A percentile compares a stretch with the other conserved stretches of the same genome.
phyloP scores from a whole-genome alignment of 1,140 invertebrate genomes.

The Linepithema humile region DNA sequence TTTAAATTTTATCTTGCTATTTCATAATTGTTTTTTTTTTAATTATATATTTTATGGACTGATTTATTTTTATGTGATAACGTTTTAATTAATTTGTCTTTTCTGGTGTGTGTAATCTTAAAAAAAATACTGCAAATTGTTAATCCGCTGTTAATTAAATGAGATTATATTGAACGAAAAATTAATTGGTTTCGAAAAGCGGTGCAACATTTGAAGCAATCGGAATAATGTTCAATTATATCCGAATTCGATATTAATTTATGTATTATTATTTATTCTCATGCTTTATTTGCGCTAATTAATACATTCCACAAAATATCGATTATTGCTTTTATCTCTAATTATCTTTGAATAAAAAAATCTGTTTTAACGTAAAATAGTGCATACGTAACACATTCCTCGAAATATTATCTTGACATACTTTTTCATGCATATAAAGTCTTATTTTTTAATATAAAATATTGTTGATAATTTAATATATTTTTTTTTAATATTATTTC shows the following conservation, averaged over 20 bases:
- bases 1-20: no score
- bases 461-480: background rate
- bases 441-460: constrained; percentile 1
- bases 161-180: constrained; percentile 19
- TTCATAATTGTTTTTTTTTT: background rate
- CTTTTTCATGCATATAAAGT: background rate
- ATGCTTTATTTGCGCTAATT: background rate
- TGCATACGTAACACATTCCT: background rate
- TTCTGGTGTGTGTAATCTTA: background rate
- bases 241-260: background rate
- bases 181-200: constrained; percentile 15
- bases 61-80: background rate
- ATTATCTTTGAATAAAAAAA: no score
- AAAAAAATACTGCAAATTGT: background rate
- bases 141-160: constrained; percentile 19
- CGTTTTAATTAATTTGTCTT: background rate
- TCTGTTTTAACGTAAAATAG: no score
- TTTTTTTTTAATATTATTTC: background rate
- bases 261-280: constrained; percentile 18
- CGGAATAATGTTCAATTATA: no score
- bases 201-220: background rate
- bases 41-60: background rate
- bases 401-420: background rate
- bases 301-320: no score
- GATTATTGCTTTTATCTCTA: no score